Base-by-base conservation (phyloP, 2,797 vertebrate species). In the Peromyscus aztecus region DNA sequence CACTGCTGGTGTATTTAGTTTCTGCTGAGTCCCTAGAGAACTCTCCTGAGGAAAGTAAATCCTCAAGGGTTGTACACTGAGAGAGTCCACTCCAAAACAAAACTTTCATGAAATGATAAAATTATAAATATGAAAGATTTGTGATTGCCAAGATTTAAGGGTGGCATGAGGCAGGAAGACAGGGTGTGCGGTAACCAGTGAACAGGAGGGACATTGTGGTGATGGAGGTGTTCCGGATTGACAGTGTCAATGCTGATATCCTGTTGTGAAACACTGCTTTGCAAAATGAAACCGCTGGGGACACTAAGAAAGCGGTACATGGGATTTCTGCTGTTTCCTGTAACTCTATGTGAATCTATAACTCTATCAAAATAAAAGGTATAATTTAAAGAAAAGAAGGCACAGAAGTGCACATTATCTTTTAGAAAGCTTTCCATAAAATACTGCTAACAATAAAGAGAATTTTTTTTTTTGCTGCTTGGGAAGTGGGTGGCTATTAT, bases 351-450 rank as follows among this genome's bases (percentile, higher is more conserved):
- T 23, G 29, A 91, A 81, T 34, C 65, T 90, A 11, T 2, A 71
- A 40, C 78, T 80, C 87, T 80, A 92, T 97, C 57, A 75, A 63
- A 78, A 91, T 75, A 49, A 80, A 82, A 82, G 81, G 24, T 37
- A n/a, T 83, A 52, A 49, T 77, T 90, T 89, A 49, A 89, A 57
- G 86, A 67, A 63, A 67, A 69, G 55, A 91, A 49, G 59, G 4
- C 31, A 67, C 10, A 43, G 19, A 57, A 86, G 57, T 34, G 13
- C 37, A 37, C 31, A 69, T 40, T 71, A 67, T 75, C 88, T 81
- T 95, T 77, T 59, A 34, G 76, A 94, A 97, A 73, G 69, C 81
- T 88, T 89, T 90, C 61, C 93, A 3, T 89, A 43, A 77, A 89
- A 92, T 90, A 85, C 43, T 34, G 43, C 81, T 88, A 46, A 69